A percentile compares a stretch with the other conserved stretches of the same genome.
Conservation (phyloP, 2,113 vertebrate species). For the Trinectes maculatus region DNA sequence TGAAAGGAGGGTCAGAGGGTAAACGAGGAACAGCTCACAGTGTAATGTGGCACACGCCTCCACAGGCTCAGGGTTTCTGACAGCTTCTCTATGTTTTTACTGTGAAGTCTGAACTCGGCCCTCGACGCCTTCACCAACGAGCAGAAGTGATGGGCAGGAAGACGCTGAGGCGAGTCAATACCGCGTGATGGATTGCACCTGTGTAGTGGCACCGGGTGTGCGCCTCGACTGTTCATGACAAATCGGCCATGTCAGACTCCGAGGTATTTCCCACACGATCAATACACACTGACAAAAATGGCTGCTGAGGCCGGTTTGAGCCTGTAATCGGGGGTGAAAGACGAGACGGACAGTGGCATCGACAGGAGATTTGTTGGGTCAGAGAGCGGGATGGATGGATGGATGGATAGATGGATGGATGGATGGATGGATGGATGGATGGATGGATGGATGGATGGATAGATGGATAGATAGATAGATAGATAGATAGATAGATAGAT, state of each 20-base stretch:
- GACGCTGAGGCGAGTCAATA: conserved; percentile 65
- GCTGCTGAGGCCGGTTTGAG: conserved; percentile 6
- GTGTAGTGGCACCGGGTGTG: conserved; percentile 49
- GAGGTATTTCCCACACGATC: conserved; percentile 61
- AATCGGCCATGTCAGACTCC: conserved; percentile 58
- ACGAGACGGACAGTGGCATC: conserved; percentile 11
- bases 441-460: no score
- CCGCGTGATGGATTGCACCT: conserved; percentile 55
- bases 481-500: no score
- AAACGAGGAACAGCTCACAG: background rate
- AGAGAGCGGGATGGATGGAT: no score
- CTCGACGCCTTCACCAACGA: conserved; percentile 38
- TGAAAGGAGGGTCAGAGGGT: conserved; percentile 21
- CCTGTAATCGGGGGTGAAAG: conserved; percentile 40
- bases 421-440: no score
- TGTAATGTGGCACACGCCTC: background rate
- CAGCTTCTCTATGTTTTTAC: no score
- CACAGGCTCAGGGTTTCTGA: background rate
- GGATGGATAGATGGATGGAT: no score
- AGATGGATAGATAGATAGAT: no score
- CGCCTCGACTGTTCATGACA: conserved; percentile 55
- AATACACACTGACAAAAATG: conserved; percentile 58
- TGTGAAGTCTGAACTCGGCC: conserved; percentile 33
- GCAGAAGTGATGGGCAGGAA: conserved; percentile 58
- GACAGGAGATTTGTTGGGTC: no score